phyloP scores from a whole-genome alignment of 2,888 invertebrate genomes.

The Flexamia atlantica region DNA sequence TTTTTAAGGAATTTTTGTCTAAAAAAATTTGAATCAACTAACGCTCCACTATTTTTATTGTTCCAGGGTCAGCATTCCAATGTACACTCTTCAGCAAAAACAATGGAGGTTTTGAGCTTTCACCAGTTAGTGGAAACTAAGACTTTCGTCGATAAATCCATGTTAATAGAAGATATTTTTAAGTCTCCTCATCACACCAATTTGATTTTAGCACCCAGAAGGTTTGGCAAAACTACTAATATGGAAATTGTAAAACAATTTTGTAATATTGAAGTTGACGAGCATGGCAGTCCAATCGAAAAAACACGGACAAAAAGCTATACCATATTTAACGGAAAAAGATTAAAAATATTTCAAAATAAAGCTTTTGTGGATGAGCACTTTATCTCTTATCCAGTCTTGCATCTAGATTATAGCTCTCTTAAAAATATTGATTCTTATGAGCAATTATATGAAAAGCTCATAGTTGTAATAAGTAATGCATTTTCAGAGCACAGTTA shows the following conservation, averaged over 20 bases:
- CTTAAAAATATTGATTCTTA: background rate
- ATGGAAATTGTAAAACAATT: conserved; percentile 1
- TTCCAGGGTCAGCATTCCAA: background rate
- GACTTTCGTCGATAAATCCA: conserved; percentile 5
- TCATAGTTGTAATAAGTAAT: conserved; percentile 2
- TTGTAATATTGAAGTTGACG: conserved; percentile 22
- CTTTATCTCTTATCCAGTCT: background rate
- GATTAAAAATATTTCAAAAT: conserved; percentile 4
- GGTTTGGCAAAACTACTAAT: conserved; percentile 18
- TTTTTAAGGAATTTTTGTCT: no score
- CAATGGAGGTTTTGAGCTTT: background rate
- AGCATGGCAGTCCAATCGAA: background rate
- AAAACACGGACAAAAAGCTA: conserved; percentile 16
- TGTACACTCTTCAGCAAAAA: background rate
- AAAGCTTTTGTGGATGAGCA: conserved; percentile 20
- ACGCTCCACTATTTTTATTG: no score
- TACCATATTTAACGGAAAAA: background rate
- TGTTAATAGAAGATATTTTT: conserved; percentile 5
- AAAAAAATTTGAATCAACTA: background rate
- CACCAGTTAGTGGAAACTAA: background rate
- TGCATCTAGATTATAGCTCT: conserved; percentile 17
- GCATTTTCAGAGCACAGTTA: conserved; percentile 1
- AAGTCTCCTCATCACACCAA: conserved; percentile 19
- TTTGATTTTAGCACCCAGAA: conserved; percentile 22
- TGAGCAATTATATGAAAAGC: background rate